A percentile compares a stretch with the other conserved stretches of the same genome.
phyloP scores from a whole-genome alignment of 2,888 invertebrate species.

The Pristionchus japonicus region DNA sequence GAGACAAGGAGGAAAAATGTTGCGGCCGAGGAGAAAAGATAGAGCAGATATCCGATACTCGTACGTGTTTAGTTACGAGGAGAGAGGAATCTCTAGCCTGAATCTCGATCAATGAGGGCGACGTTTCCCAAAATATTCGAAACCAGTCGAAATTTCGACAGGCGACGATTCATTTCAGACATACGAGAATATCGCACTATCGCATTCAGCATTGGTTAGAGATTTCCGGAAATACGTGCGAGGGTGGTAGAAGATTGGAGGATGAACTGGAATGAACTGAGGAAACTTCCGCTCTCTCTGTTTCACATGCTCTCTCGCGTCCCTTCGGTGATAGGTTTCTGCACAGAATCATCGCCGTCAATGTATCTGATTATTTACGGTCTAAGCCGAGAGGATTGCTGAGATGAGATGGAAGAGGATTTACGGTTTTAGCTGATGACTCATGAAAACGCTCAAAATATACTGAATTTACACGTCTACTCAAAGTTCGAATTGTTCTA shows the following conservation, averaged over 20 bases:
- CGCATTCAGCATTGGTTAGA: neutral
- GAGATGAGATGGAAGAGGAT: neutral
- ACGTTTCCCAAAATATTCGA: neutral
- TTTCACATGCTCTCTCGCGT: neutral
- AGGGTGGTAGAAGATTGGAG: neutral
- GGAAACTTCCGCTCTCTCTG: neutral
- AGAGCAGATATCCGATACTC: neutral
- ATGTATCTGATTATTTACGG: neutral
- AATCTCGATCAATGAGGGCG: neutral
- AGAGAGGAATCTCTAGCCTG: slow-evolving; percentile 7
- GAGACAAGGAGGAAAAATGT: slow-evolving; percentile 3
- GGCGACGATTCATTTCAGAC: neutral
- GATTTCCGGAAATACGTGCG: neutral
- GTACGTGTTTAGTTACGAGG: neutral
- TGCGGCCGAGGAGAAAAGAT: neutral
- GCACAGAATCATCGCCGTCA: neutral
- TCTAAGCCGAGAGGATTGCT: neutral
- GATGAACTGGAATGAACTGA: too few relatives aligned
- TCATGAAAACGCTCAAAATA: neutral
- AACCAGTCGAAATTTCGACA: neutral
- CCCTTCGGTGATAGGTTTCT: neutral
- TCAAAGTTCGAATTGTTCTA: too few relatives aligned
- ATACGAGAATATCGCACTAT: neutral
- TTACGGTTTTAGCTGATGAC: neutral
- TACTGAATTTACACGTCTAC: too few relatives aligned